These are phyloP conservation scores for Phrynosoma platyrhinos DNA, from an alignment of 2,113 vertebrate genomes.

Conservation along the genomic window DNA sequence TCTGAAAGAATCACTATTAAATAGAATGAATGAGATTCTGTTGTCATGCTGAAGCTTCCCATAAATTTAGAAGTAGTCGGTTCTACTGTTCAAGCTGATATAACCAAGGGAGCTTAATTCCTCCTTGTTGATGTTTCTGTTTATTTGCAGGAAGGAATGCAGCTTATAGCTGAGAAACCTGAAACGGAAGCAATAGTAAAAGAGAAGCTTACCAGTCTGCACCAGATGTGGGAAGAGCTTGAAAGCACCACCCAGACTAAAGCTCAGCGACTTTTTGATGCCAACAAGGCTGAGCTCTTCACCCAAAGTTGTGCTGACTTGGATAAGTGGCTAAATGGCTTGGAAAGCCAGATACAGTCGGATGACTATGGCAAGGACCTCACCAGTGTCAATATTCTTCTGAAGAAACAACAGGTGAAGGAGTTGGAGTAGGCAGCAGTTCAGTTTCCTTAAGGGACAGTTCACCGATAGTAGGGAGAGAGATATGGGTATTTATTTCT, in stretches of 20 bases:
- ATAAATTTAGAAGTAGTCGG: conserved; percentile 9
- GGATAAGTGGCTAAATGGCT: conserved; percentile 91
- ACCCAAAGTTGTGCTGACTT: conserved; percentile 96
- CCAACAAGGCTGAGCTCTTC: conserved; percentile 96
- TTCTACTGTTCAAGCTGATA: conserved; percentile 58
- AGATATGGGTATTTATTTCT: not conserved
- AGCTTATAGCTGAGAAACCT: conserved; percentile 94
- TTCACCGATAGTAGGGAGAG: not conserved
- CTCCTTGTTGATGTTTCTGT: conserved; percentile 32
- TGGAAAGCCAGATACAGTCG: conserved; percentile 95
- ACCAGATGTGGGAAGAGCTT: conserved; percentile 91
- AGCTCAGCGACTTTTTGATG: conserved; percentile 95
- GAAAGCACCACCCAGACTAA: conserved; percentile 97
- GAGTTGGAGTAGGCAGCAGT: not conserved
- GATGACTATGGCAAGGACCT: conserved; percentile 97
- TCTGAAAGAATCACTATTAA: conserved; percentile 40
- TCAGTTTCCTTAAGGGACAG: not conserved
- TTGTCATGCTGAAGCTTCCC: conserved; percentile 43
- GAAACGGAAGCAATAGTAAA: conserved; percentile 90
- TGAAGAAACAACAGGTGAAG: conserved; percentile 96
- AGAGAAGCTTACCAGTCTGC: conserved; percentile 89
- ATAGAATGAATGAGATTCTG: conserved; percentile 48
- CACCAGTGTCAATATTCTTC: conserved; percentile 95
- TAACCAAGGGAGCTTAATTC: conserved; percentile 9
- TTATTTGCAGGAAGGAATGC: conserved; percentile 86